Percentiles rank a stretch among this genome's conserved stretches.
phyloP scores from a whole-genome alignment of 2,888 invertebrate genomes.

The Panzeria rudis region DNA sequence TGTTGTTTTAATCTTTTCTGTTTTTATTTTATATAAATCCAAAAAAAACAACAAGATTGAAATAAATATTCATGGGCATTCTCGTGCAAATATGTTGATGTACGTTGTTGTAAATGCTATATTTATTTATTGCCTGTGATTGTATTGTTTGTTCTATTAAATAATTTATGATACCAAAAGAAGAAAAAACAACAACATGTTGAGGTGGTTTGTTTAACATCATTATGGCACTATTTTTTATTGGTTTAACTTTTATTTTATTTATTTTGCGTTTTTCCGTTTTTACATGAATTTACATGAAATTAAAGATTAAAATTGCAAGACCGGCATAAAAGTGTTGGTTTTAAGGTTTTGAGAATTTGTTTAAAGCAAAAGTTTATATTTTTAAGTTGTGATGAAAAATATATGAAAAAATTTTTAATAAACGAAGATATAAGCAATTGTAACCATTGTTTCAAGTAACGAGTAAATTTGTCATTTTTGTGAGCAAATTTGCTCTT shows the following conservation, averaged over 20 bases:
- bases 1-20: constrained; percentile 3
- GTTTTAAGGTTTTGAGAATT: background rate
- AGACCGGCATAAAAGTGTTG: background rate
- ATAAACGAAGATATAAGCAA: no score
- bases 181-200: background rate
- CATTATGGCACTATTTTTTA: constrained; percentile 38
- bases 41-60: constrained; percentile 39
- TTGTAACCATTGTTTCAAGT: no score
- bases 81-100: constrained; percentile 49
- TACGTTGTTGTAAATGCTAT: constrained; percentile 39
- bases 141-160: constrained; percentile 61
- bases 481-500: no score
- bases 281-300: constrained; percentile 28
- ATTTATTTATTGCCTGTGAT: constrained; percentile 56
- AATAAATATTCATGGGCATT: constrained; percentile 69
- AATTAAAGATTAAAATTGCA: constrained; percentile 8
- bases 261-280: constrained; percentile 6
- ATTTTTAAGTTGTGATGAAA: background rate
- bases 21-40: constrained; percentile 32
- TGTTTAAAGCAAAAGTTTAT: background rate
- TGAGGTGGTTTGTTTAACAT: constrained; percentile 50
- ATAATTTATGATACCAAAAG: constrained; percentile 61
- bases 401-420: no score
- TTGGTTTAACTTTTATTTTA: constrained; percentile 6
- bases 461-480: no score